phyloP scores from a whole-genome alignment of 2,888 invertebrate genomes.

The Palloptera scutellata region DNA sequence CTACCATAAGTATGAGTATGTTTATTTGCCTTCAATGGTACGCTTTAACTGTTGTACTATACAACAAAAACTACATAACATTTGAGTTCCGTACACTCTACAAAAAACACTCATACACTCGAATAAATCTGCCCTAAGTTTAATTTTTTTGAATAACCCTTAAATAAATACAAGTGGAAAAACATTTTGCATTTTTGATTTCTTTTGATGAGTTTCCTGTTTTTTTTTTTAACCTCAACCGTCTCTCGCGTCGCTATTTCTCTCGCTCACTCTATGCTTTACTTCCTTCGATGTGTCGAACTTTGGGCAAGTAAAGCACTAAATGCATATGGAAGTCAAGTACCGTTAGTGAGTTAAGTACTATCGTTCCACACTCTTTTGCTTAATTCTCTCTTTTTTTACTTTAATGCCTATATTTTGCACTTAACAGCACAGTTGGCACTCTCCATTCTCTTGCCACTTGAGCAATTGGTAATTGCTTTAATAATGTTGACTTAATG shows the following conservation, averaged over 20 bases:
- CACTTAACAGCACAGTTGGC: background rate
- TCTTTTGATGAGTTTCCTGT: background rate
- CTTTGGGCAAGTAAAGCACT: no score
- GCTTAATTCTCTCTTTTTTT: no score
- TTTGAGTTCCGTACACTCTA: no score
- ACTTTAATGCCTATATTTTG: background rate
- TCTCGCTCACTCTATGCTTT: no score
- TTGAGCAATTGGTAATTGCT: conserved; percentile 35
- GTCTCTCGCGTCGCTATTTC: no score
- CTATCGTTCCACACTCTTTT: no score
- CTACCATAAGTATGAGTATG: no score
- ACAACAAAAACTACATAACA: no score
- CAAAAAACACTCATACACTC: background rate
- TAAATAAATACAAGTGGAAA: background rate
- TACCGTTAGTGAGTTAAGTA: background rate
- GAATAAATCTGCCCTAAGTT: background rate
- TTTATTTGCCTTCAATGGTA: no score
- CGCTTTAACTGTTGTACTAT: no score
- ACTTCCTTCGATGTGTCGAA: no score
- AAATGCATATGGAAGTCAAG: background rate
- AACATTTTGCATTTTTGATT: background rate
- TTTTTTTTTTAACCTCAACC: no score
- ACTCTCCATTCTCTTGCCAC: background rate
- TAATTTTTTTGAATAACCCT: background rate
- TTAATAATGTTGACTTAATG: conserved; percentile 38